Base-by-base conservation (phyloP, 2,113 vertebrate genomes). In the Pao palembangensis region DNA sequence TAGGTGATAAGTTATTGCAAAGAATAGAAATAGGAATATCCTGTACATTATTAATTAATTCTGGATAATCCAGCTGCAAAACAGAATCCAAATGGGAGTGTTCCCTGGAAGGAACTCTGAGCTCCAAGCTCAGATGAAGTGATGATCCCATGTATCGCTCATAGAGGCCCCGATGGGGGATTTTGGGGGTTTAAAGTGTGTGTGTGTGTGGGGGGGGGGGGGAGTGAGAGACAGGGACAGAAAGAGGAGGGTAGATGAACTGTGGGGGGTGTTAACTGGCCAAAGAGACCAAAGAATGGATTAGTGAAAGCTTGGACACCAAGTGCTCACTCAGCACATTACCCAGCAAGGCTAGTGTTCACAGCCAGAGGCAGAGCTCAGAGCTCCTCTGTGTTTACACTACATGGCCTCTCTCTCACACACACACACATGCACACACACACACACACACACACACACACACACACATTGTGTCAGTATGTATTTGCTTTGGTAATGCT, bases 291-390 rank as follows among this genome's bases (percentile, higher is more conserved):
- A 80, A 82, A 85, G 79, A 82, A 75, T 73, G 84, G 86, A 86
- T 88, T 88, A 88, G 71, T 71, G 66, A 19, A 65, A 71, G 80
- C 73, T 83, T 73, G 80, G 72, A 81, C 76, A 84, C 73, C 71
- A 82, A 83, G 80, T 83, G 86, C 86, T 85, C 78, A 76, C 83
- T 88, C 84, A 85, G 86, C 86, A 87, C 75, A 88, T 88, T 83
- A 56, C 63, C 75, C 86, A 81, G 58, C 67, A 67, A 79, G 69
- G 81, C 75, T 63, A 77, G 63, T 71, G 73, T 82, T 85, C 81
- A 84, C 77, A 84, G 82, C 62, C 76, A 82, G 69, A 81, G 79
- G 58, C 81, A 64, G 71, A 78, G 64, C 66, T 71, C 64, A 58
- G 64, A 34, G 71, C 69, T 72, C 53, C 64, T 59, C 71, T 73